Conservation (phyloP, 2,888 invertebrate species). For the Mellilla xanthometata region DNA sequence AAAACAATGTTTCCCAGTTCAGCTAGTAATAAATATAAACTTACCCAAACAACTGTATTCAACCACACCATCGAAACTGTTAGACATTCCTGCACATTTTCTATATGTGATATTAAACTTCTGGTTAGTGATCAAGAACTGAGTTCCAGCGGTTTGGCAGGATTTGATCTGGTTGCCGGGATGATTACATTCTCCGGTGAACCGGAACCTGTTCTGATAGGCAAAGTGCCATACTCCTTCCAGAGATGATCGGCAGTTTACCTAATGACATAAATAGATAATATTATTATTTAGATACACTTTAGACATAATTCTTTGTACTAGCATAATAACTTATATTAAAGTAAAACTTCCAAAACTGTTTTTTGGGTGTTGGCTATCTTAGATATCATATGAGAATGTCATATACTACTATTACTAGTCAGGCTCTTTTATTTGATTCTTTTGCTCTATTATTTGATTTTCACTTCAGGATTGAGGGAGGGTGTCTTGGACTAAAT, state of each 20-base stretch:
- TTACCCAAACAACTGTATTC: slow-evolving; percentile 94
- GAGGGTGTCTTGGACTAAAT: too few species aligned
- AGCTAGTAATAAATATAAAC: slow-evolving; percentile 12
- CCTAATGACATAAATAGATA: too few species aligned
- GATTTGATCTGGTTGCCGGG: slow-evolving; percentile 95
- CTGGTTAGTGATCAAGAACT: slow-evolving; percentile 97
- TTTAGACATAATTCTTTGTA: too few species aligned
- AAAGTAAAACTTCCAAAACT: too few species aligned
- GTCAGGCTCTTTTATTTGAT: too few species aligned
- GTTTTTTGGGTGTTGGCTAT: too few species aligned
- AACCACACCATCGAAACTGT: slow-evolving; percentile 94
- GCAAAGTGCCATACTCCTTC: slow-evolving; percentile 99
- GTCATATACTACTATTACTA: too few species aligned
- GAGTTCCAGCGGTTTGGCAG: slow-evolving; percentile 97
- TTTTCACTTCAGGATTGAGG: too few species aligned
- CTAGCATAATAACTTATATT: too few species aligned
- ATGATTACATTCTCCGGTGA: slow-evolving; percentile 95
- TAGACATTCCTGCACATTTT: slow-evolving; percentile 94
- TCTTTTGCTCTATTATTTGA: too few species aligned
- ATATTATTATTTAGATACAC: too few species aligned
- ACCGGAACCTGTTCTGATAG: slow-evolving; percentile 94
- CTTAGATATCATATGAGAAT: too few species aligned
- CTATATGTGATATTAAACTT: slow-evolving; percentile 98
- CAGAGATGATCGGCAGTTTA: slow-evolving; percentile 95
- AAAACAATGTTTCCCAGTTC: background rate